These are phyloP conservation scores for Sceloporus undulatus DNA, from an alignment of 2,113 vertebrate genomes.

Conservation along the genomic window DNA sequence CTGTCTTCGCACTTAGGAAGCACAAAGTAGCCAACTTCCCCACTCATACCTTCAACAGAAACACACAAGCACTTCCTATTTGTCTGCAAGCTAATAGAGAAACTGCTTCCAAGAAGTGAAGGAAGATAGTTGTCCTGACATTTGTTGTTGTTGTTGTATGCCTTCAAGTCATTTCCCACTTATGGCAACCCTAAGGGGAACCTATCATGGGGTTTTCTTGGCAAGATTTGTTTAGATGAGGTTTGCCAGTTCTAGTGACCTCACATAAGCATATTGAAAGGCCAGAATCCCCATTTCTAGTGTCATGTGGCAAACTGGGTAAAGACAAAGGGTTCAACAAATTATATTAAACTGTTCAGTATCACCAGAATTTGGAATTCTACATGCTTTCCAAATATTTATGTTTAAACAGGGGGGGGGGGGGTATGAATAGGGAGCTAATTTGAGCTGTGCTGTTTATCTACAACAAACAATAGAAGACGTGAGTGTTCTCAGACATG, in stretches of 20 bases:
- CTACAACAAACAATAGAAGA: not conserved
- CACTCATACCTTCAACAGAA: not conserved
- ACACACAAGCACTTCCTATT: not conserved
- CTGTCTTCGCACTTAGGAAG: constrained; percentile 22
- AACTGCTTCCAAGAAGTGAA: not conserved
- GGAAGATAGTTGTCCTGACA: too few relatives aligned
- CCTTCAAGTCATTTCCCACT: too few relatives aligned
- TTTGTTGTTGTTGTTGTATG: too few relatives aligned
- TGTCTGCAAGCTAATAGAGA: not conserved
- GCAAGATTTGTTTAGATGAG: too few relatives aligned
- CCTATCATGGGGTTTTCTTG: too few relatives aligned
- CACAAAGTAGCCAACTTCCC: not conserved
- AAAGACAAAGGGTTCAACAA: not conserved
- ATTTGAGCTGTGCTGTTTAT: not conserved
- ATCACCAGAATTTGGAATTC: not conserved
- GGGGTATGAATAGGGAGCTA: not conserved
- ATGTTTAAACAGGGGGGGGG: too few relatives aligned
- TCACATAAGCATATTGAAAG: not conserved
- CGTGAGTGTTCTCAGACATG: not conserved
- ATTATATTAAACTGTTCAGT: not conserved
- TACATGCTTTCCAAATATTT: not conserved
- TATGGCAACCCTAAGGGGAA: too few relatives aligned
- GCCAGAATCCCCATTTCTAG: not conserved
- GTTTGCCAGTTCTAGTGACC: not conserved
- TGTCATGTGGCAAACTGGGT: not conserved